phyloP scores from a whole-genome alignment of 1,140 invertebrate genomes.

The Drosophila fuyamai region DNA sequence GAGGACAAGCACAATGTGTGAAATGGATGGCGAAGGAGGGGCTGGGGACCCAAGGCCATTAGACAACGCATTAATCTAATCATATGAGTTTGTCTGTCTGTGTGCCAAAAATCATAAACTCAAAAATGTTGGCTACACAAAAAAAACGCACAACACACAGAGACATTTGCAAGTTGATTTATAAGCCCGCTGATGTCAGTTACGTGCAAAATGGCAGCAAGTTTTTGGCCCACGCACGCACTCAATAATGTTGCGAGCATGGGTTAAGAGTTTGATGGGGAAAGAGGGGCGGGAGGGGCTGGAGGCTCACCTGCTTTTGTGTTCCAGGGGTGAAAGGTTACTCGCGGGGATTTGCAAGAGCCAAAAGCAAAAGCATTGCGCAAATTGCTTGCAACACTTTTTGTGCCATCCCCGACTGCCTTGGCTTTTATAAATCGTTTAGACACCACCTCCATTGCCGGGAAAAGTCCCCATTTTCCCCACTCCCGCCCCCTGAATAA shows the following conservation, averaged over 20 bases:
- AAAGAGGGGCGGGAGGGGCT: too few relatives aligned
- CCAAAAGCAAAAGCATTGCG: constrained; percentile 55
- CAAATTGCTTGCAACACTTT: constrained; percentile 82
- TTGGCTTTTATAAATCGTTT: constrained; percentile 82
- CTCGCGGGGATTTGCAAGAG: constrained; percentile 49
- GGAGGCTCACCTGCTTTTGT: constrained; percentile 19
- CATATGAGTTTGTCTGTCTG: constrained; percentile 60
- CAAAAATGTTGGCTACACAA: constrained; percentile 45
- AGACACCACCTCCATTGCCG: constrained; percentile 35
- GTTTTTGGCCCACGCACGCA: constrained; percentile 62
- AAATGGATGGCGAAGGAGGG: constrained; percentile 5
- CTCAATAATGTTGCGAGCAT: constrained; percentile 65
- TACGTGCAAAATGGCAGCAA: constrained; percentile 71
- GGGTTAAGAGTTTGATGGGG: not conserved
- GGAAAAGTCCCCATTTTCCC: not conserved
- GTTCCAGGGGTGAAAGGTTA: constrained; percentile 26
- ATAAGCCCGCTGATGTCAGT: constrained; percentile 81
- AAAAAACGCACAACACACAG: not conserved
- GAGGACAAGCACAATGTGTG: constrained; percentile 30
- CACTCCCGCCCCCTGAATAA: constrained; percentile 39
- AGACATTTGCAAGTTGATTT: constrained; percentile 80
- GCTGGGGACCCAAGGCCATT: constrained; percentile 51
- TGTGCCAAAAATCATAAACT: constrained; percentile 70
- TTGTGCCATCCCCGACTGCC: constrained; percentile 51
- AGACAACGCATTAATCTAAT: constrained; percentile 80